Evolutionary conservation across 1,140 invertebrate genomes (phyloP).

Genomic region (Orchestia grillus): DNA sequence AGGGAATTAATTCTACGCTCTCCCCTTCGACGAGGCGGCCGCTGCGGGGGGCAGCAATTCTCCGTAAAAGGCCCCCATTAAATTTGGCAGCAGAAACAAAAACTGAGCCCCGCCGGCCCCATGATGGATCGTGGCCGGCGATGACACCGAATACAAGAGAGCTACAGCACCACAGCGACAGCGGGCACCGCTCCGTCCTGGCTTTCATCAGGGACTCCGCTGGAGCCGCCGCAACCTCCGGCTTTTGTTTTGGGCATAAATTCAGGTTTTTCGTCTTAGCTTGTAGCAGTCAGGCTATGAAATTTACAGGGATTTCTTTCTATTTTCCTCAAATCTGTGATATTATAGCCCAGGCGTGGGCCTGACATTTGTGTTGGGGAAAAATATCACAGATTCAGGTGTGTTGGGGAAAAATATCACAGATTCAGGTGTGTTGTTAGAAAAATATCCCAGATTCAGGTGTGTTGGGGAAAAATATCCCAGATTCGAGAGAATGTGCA

Average conservation of each 20-base stretch:
- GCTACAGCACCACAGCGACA: conserved; percentile 12
- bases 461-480: neutral
- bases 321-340: neutral
- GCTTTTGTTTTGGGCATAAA: neutral
- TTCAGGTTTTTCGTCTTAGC: neutral
- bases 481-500: too few relatives aligned
- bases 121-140: neutral
- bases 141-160: conserved; percentile 36
- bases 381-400: neutral
- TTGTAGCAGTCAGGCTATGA: neutral
- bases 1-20: neutral
- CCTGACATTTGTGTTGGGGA: neutral
- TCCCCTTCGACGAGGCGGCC: neutral
- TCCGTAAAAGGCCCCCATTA: conserved; percentile 37
- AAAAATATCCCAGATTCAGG: neutral
- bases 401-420: neutral
- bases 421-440: neutral
- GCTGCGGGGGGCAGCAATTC: neutral
- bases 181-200: neutral
- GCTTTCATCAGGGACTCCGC: neutral
- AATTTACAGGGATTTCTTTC: neutral
- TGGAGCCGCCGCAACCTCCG: neutral
- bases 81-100: conserved; percentile 37
- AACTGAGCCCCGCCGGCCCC: neutral
- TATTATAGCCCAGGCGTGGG: neutral